Evolutionary conservation across 2,888 invertebrate genomes (phyloP).

Genomic region (Steinernema carpocapsae): DNA sequence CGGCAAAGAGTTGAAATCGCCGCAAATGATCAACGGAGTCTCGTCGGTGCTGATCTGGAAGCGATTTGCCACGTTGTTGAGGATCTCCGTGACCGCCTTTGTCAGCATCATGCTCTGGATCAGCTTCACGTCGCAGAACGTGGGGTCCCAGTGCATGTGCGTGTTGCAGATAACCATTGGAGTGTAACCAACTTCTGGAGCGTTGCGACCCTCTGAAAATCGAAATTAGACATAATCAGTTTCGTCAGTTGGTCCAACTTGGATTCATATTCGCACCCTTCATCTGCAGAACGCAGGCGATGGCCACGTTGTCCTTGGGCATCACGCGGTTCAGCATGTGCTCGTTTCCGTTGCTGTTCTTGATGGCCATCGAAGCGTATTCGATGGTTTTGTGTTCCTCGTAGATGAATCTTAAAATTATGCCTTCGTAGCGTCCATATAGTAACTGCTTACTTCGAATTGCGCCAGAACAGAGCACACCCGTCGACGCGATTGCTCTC

Average conservation of each 20-base stretch:
- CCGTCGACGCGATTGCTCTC: slow-evolving; percentile 98
- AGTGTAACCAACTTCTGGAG: slow-evolving; percentile 73
- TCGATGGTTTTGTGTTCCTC: neutral
- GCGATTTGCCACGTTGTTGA: slow-evolving; percentile 75
- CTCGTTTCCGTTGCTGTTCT: slow-evolving; percentile 94
- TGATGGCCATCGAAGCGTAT: slow-evolving; percentile 97
- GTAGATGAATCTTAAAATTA: slow-evolving; percentile 4
- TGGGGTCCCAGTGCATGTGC: slow-evolving; percentile 99
- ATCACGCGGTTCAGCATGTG: slow-evolving; percentile 79
- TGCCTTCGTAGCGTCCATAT: neutral
- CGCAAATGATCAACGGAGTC: slow-evolving; percentile 89
- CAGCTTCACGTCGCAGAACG: slow-evolving; percentile 97
- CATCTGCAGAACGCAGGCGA: slow-evolving; percentile 82
- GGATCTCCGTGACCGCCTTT: slow-evolving; percentile 85
- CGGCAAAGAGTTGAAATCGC: slow-evolving; percentile 97
- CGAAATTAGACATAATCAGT: slow-evolving; percentile 75
- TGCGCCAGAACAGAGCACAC: slow-evolving; percentile 92
- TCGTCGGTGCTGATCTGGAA: slow-evolving; percentile 74
- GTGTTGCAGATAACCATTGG: slow-evolving; percentile 94
- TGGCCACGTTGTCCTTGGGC: slow-evolving; percentile 98
- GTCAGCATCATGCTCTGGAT: slow-evolving; percentile 99
- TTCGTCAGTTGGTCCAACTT: neutral
- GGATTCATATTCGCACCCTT: neutral
- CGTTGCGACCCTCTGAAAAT: neutral
- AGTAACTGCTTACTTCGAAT: slow-evolving; percentile 69